A percentile compares a stretch with the other conserved stretches of the same genome.
phyloP scores from a whole-genome alignment of 2,113 vertebrate species.

The Pycnonotus jocosus region DNA sequence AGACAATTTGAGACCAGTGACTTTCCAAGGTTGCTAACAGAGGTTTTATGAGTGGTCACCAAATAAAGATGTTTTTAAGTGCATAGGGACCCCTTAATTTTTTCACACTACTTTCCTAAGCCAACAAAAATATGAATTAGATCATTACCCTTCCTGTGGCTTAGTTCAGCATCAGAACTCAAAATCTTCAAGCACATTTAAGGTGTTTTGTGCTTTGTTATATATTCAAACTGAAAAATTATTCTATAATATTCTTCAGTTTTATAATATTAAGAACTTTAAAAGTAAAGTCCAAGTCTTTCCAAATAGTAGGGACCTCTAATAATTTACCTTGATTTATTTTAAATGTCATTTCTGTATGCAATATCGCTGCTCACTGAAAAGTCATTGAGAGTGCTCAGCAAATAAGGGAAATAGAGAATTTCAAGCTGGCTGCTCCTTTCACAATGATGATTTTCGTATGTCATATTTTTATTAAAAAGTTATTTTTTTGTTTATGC shows the following conservation, averaged over 20 bases:
- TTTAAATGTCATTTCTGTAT: background rate
- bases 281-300: background rate
- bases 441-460: background rate
- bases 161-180: background rate
- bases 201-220: background rate
- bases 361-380: background rate
- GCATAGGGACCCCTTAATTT: background rate
- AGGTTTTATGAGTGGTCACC: background rate
- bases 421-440: background rate
- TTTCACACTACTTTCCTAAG: background rate
- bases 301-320: background rate
- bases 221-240: background rate
- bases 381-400: conserved; percentile 4
- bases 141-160: background rate
- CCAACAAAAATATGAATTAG: background rate
- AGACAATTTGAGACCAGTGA: background rate
- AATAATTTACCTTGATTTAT: background rate
- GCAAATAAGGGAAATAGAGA: conserved; percentile 3
- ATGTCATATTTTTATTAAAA: conserved; percentile 15
- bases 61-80: background rate
- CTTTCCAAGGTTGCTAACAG: background rate
- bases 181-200: background rate
- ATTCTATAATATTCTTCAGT: background rate
- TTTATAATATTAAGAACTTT: background rate
- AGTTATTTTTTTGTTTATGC: conserved; percentile 22